A percentile compares a stretch with the other conserved stretches of the same genome.
phyloP scores from a whole-genome alignment of 2,113 vertebrate genomes.

The Sterrhoptilus dennistouni region DNA sequence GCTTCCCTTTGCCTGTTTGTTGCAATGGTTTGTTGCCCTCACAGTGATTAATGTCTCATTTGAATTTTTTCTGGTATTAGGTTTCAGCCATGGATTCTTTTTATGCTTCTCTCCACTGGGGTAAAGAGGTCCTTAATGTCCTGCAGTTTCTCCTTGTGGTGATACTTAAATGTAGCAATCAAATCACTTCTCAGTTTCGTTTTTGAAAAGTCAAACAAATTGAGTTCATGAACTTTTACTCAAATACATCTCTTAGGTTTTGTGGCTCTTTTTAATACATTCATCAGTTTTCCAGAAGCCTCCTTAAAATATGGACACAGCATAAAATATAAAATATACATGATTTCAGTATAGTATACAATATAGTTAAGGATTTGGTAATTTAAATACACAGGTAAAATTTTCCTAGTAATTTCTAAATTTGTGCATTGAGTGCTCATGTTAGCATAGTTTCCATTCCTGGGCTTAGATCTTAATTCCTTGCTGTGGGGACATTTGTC shows the following conservation, averaged over 20 bases:
- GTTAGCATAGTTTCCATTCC: not conserved
- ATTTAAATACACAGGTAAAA: not conserved
- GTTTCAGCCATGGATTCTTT: not conserved
- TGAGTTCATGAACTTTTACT: not conserved
- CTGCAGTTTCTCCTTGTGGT: not conserved
- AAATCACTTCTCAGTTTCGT: not conserved
- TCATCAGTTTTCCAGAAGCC: not conserved
- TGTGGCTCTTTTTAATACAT: not conserved
- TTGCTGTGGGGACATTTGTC: not conserved
- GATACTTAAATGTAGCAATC: not conserved
- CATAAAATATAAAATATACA: fast-evolving
- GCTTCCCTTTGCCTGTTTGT: not conserved
- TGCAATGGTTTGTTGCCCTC: not conserved
- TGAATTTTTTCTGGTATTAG: not conserved
- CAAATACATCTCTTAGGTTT: not conserved
- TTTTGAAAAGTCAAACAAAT: not conserved
- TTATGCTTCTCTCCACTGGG: not conserved
- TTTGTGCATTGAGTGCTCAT: not conserved
- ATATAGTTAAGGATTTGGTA: not conserved
- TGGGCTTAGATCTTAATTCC: not conserved
- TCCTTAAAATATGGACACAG: not conserved
- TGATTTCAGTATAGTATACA: not conserved
- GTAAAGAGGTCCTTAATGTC: not conserved
- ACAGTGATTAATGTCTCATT: not conserved
- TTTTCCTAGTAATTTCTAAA: not conserved